Conservation (phyloP, 2,113 vertebrate genomes). For the Carlito syrichta region DNA sequence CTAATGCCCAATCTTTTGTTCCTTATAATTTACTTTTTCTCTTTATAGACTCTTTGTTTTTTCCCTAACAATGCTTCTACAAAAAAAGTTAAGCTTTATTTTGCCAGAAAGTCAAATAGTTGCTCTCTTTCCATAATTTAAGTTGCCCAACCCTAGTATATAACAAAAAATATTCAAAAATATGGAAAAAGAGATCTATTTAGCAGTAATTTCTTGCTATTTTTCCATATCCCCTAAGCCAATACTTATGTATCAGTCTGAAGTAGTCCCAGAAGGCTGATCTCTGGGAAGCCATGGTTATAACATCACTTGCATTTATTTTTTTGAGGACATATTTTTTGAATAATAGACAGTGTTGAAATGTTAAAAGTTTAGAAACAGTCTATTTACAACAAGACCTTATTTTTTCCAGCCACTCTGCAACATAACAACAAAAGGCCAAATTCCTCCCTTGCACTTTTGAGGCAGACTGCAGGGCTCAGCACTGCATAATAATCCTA, state of each 20-base stretch:
- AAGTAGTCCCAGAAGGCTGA: neutral
- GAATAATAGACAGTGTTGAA: neutral
- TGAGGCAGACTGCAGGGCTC: constrained; percentile 70
- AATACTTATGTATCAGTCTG: neutral
- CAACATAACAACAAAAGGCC: constrained; percentile 66
- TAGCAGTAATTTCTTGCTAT: neutral
- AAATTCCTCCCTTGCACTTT: constrained; percentile 73
- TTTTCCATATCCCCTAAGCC: neutral
- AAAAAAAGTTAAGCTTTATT: neutral
- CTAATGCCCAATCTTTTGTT: neutral
- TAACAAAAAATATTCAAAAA: neutral
- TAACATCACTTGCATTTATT: neutral
- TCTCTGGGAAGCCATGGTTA: neutral
- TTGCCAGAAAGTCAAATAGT: neutral
- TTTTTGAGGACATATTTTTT: neutral
- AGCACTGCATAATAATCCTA: constrained; percentile 81
- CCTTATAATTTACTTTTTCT: constrained; percentile 13
- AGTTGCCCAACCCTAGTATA: neutral
- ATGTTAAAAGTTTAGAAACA: constrained; percentile 30
- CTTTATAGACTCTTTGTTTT: neutral
- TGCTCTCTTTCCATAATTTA: neutral
- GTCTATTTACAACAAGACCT: constrained; percentile 56
- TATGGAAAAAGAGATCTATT: neutral
- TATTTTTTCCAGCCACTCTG: constrained; percentile 70
- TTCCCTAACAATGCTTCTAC: neutral